These are phyloP conservation scores for Amblyjoppa fuscipennis DNA, from an alignment of 2,888 invertebrate species.

Conservation along the genomic window DNA sequence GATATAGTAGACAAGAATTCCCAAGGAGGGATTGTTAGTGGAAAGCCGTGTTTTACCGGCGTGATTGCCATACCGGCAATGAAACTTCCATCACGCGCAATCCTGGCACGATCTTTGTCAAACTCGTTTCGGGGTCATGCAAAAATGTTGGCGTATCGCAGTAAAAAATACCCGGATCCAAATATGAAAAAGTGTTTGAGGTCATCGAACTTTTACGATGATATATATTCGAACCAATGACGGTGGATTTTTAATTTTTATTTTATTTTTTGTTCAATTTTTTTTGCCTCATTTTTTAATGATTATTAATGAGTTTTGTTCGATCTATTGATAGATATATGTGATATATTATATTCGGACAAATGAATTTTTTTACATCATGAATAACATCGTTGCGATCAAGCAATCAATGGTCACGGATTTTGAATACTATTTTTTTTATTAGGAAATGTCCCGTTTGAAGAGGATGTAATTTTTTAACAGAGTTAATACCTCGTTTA, in stretches of 20 bases:
- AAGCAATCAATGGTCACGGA: no score
- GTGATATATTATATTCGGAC: background rate
- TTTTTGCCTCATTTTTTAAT: no score
- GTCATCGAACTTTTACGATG: background rate
- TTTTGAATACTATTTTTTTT: no score
- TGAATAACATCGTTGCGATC: no score
- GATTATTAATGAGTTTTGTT: no score
- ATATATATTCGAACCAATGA: background rate
- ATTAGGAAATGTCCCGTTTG: background rate
- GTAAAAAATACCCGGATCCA: background rate
- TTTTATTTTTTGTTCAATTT: no score
- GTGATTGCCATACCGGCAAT: conserved; percentile 34
- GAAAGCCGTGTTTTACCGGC: conserved; percentile 1
- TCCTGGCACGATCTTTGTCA: background rate
- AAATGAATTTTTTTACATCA: no score
- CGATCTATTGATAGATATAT: no score
- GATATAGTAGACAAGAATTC: conserved; percentile 10
- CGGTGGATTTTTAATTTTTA: no score
- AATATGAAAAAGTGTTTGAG: background rate
- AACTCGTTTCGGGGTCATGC: background rate
- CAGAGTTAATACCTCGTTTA: no score
- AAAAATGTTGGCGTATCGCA: background rate
- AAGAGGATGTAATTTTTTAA: background rate
- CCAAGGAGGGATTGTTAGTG: conserved; percentile 22
- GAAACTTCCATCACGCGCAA: conserved; percentile 24